These are phyloP conservation scores for Furcifer pardalis DNA, from an alignment of 2,797 vertebrate species.

Conservation along the genomic window DNA sequence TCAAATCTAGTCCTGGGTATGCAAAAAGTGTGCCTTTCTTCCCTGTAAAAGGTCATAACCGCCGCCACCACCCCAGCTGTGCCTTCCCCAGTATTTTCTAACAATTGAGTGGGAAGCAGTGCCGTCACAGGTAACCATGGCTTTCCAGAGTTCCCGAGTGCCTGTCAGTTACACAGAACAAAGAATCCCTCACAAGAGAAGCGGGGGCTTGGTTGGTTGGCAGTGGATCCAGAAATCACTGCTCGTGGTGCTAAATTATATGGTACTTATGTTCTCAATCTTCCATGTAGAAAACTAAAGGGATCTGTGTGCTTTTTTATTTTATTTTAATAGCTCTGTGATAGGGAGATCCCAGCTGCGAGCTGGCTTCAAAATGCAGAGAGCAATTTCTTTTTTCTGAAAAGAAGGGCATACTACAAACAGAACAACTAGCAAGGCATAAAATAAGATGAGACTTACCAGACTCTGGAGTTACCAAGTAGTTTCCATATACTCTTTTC, in stretches of 20 bases:
- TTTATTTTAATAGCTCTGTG: not conserved
- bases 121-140: conserved; percentile 73
- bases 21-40: not conserved
- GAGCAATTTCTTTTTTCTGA: conserved; percentile 12
- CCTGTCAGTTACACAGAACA: conserved; percentile 59
- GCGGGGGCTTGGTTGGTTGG: conserved; percentile 37
- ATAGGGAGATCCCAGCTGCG: conserved; percentile 10
- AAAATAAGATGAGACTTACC: conserved; percentile 74
- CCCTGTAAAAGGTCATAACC: not conserved
- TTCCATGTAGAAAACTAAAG: not conserved
- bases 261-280: not conserved
- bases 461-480: conserved; percentile 88
- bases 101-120: conserved; percentile 65
- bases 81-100: conserved; percentile 51
- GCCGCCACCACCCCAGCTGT: conserved; percentile 20
- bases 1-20: not conserved
- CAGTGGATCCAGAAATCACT: conserved; percentile 52
- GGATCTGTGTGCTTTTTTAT: conserved; percentile 3
- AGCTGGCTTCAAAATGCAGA: conserved; percentile 16
- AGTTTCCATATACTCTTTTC: conserved; percentile 92
- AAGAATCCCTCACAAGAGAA: conserved; percentile 43
- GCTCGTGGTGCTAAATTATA: conserved; percentile 40
- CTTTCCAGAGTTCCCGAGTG: conserved; percentile 58
- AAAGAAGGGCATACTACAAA: not conserved
- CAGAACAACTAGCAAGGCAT: not conserved